Evolutionary conservation across 2,113 vertebrate genomes (phyloP).

Genomic region (Chrysochloris asiatica): DNA sequence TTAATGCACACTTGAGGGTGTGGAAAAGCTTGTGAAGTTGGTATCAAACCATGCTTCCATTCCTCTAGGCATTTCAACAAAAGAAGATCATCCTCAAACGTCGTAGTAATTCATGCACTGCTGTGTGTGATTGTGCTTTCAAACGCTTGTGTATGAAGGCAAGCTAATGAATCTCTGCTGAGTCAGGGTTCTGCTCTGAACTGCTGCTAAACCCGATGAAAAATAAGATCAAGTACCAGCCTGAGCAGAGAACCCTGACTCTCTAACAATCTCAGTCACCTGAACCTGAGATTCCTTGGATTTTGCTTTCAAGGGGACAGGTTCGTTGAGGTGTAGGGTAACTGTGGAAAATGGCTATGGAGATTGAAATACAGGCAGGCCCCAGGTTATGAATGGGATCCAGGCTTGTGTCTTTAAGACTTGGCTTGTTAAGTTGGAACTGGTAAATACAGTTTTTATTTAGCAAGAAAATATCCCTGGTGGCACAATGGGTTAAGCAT

Average conservation of each 20-base stretch:
- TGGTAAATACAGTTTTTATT: too few relatives aligned
- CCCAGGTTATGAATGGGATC: not conserved
- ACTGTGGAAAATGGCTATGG: not conserved
- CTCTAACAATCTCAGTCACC: not conserved
- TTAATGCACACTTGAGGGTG: slow-evolving; percentile 46
- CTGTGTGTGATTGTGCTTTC: not conserved
- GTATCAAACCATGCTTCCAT: slow-evolving; percentile 28
- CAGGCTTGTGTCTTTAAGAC: too few relatives aligned
- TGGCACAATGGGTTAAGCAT: too few relatives aligned
- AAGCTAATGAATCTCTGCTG: not conserved
- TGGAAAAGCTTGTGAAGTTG: slow-evolving; percentile 2
- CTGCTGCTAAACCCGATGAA: not conserved
- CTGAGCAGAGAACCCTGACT: not conserved
- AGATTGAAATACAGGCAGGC: not conserved
- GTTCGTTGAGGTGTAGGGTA: not conserved
- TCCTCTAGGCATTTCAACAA: slow-evolving; percentile 17
- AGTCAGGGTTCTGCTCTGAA: not conserved
- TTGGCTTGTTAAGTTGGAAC: too few relatives aligned
- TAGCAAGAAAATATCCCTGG: too few relatives aligned
- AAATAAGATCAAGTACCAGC: not conserved
- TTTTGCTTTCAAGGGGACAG: slow-evolving; percentile 29
- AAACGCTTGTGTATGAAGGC: not conserved
- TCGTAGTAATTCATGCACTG: not conserved
- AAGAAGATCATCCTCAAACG: not conserved
- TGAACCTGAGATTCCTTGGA: too few relatives aligned